Evolutionary conservation across 2,888 invertebrate genomes (phyloP).

Genomic region (Limnephilus rhombicus): DNA sequence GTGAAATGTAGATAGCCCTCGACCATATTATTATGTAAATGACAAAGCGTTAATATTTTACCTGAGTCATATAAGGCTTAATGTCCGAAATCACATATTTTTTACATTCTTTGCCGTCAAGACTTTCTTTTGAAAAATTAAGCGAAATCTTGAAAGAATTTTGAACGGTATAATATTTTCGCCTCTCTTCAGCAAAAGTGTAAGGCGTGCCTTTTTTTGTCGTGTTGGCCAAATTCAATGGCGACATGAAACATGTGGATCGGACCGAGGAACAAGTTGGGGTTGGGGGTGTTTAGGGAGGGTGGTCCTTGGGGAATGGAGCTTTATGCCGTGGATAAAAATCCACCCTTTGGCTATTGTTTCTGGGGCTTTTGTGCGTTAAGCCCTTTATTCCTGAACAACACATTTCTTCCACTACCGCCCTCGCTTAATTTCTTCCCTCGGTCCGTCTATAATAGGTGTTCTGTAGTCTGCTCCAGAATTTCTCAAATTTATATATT

Average conservation of each 20-base stretch:
- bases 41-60: background rate
- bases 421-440: conserved; percentile 40
- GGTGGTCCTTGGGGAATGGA: conserved; percentile 5
- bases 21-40: background rate
- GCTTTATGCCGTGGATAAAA: conserved; percentile 36
- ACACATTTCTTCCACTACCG: conserved; percentile 18
- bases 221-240: conserved; percentile 36
- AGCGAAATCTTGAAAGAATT: conserved; percentile 2
- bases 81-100: background rate
- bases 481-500: background rate
- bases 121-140: background rate
- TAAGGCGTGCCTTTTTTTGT: conserved; percentile 31
- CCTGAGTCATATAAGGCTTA: background rate
- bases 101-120: background rate
- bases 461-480: conserved; percentile 1
- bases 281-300: background rate
- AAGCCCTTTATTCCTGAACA: conserved; percentile 42
- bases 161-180: background rate
- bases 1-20: background rate
- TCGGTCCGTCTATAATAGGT: background rate
- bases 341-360: conserved; percentile 37
- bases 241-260: conserved; percentile 41
- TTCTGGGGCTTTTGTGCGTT: conserved; percentile 43
- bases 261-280: conserved; percentile 3
- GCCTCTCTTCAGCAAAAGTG: background rate